phyloP scores from a whole-genome alignment of 2,888 invertebrate species.

The Agrilus cyanescens region DNA sequence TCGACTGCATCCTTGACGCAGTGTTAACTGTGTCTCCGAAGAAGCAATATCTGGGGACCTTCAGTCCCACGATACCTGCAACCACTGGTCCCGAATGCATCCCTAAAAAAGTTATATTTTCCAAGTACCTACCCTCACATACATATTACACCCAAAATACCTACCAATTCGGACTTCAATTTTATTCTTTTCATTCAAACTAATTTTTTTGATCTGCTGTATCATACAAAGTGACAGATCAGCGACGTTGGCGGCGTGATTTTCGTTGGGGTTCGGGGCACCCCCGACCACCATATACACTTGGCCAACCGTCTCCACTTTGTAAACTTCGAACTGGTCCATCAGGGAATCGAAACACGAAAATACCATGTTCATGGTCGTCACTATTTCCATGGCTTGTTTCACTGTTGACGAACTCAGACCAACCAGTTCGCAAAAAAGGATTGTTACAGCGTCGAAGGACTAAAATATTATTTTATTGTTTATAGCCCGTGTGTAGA shows the following conservation, averaged over 20 bases:
- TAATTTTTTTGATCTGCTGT: constrained; percentile 50
- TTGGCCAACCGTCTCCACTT: constrained; percentile 85
- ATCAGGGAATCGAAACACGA: constrained; percentile 71
- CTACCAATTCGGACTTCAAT: constrained; percentile 51
- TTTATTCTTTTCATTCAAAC: constrained; percentile 29
- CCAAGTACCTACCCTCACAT: neutral
- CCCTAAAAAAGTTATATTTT: constrained; percentile 33
- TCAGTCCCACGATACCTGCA: constrained; percentile 75
- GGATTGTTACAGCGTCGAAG: constrained; percentile 60
- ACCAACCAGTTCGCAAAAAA: constrained; percentile 59
- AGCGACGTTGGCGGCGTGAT: constrained; percentile 66
- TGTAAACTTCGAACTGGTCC: constrained; percentile 73
- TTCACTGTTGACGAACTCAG: constrained; percentile 44
- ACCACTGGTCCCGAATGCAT: constrained; percentile 82
- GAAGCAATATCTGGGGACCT: constrained; percentile 76
- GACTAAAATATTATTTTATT: constrained; percentile 43
- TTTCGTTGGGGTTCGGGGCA: constrained; percentile 60
- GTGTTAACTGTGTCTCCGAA: constrained; percentile 89
- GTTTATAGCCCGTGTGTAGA: constrained; percentile 20
- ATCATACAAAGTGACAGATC: constrained; percentile 64
- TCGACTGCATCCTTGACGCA: constrained; percentile 79
- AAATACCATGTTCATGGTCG: constrained; percentile 73
- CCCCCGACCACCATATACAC: constrained; percentile 86
- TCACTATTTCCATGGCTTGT: constrained; percentile 62
- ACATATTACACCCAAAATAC: neutral